These are phyloP conservation scores for Lasiurus cinereus DNA, from an alignment of 2,113 vertebrate species.

Conservation along the genomic window DNA sequence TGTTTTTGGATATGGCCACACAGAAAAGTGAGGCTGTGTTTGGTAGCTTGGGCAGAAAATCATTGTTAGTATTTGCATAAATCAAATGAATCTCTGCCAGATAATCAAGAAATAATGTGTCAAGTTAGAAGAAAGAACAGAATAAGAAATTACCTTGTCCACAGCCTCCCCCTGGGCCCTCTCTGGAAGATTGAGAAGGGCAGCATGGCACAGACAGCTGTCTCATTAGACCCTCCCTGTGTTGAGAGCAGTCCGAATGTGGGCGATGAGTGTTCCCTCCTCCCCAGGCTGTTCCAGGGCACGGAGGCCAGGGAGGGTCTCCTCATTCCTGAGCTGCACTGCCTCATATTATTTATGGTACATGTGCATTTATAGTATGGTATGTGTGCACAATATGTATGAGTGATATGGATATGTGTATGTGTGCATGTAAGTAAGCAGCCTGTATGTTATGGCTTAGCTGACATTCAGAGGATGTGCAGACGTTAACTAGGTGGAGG, in stretches of 20 bases:
- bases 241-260: background rate
- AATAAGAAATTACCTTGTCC: background rate
- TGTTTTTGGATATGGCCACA: background rate
- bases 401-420: background rate
- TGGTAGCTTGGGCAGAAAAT: background rate
- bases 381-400: background rate
- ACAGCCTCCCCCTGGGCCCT: background rate
- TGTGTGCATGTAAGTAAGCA: background rate
- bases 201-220: background rate
- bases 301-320: background rate
- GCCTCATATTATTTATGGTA: background rate
- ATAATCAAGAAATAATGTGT: background rate
- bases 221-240: background rate
- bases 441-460: background rate
- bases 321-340: background rate
- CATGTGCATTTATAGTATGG: background rate
- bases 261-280: background rate
- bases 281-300: accelerated
- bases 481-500: background rate
- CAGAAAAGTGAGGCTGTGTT: background rate
- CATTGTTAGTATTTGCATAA: conserved; percentile 1
- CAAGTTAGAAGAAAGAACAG: background rate
- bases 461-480: background rate
- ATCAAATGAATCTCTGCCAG: background rate
- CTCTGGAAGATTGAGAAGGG: background rate